Evolutionary conservation across 2,888 invertebrate species (phyloP), one percentile per base, ranked within the genome.

Genomic region (Nebria salina): DNA sequence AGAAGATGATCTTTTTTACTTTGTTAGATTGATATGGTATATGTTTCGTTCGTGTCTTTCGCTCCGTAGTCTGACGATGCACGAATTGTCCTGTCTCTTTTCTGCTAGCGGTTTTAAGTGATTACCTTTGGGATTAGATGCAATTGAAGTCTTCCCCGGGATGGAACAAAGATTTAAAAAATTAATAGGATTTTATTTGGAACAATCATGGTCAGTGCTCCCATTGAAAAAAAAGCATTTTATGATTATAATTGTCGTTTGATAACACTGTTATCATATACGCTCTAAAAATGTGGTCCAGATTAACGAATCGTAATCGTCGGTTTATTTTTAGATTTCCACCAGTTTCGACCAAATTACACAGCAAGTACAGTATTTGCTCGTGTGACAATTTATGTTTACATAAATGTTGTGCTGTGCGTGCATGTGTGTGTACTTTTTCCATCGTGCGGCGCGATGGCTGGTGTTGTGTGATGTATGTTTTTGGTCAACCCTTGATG

Each of bases 31-130:
- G 54, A 13, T 54, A 54, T 6, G 54, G 54, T 2, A 11, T 11
- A 13, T 66, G 66, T 66, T 66, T 66, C 66, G 15, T 20, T 66
- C 66, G 20, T 20, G 20, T 20, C 20, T 20, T 20, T 20, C 20
- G 20, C 20, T 20, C 20, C 20, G 25, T 66, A 25, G 15, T 70
- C 70, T 70, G 13, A 34, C 20, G 70, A 70, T 70, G 11, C 20
- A 70, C 25, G 70, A 15, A 70, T 20, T 73, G 34, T 13, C 73
- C 73, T 73, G 11, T 3, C 41, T 6, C 9, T 72, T 8, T 26
- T 70, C 65, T 79, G 64, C 43, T 41, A 79, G 54, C 78, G 65
- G 78, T 73, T 65, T 78, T 78, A 78, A 74, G 42, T 74, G 74
- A 66, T 54, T 72, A 65, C 77, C 64, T 54, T 65, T 15, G 9